Conservation (phyloP, 2,797 vertebrate species). For the Eurystomus glaucurus region DNA sequence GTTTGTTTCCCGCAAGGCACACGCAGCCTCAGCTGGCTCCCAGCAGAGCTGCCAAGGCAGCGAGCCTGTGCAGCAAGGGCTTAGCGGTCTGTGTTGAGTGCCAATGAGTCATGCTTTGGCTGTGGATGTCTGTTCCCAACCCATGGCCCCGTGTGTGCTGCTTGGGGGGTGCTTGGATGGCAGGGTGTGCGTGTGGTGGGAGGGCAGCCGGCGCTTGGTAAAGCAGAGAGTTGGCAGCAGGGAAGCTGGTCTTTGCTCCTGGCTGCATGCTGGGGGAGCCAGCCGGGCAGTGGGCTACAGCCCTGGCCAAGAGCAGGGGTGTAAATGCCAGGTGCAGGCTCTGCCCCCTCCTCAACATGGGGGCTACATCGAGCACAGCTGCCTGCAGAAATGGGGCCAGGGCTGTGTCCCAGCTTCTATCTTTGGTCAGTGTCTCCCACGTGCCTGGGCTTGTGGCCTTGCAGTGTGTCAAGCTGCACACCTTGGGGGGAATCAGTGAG, state of each 20-base stretch:
- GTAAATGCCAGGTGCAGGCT: not conserved
- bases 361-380: not conserved
- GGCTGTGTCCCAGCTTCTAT: not conserved
- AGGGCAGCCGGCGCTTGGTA: accelerated
- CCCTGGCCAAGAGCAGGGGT: not conserved
- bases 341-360: not conserved
- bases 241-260: not conserved
- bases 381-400: not conserved
- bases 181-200: accelerated
- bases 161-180: not conserved
- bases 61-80: not conserved
- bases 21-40: not conserved
- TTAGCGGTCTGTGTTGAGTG: not conserved
- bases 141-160: not conserved
- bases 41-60: not conserved
- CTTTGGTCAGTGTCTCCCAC: not conserved
- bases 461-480: not conserved
- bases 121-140: not conserved
- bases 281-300: not conserved
- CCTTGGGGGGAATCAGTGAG: accelerated
- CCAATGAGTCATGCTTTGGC: not conserved
- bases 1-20: accelerated
- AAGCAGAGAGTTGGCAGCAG: accelerated
- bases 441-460: accelerated
- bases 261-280: not conserved